Percentiles rank a stretch among this genome's conserved stretches.
Conservation (phyloP, 1,140 invertebrate genomes). For the Procambarus clarkii region DNA sequence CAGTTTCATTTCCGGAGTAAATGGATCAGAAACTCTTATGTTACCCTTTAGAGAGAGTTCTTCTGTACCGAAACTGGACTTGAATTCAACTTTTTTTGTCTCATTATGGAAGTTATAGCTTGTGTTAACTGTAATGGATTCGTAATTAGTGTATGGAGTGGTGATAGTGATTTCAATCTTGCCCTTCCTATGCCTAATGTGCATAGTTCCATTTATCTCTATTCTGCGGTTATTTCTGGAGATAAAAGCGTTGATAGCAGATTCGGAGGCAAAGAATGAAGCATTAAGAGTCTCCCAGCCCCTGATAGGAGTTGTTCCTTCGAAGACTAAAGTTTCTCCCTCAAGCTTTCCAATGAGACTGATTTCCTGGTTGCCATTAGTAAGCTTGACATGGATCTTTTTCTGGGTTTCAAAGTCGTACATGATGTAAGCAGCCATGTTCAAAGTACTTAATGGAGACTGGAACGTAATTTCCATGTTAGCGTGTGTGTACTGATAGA, state of each 20-base stretch:
- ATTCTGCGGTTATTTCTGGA: constrained; percentile 36
- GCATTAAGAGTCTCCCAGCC: constrained; percentile 48
- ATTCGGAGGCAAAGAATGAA: constrained; percentile 35
- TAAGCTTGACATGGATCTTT: constrained; percentile 2
- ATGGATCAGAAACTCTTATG: constrained; percentile 11
- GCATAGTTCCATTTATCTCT: constrained; percentile 36
- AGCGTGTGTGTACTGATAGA: constrained; percentile 1
- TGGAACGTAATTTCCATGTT: constrained; percentile 33
- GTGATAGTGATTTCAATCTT: constrained; percentile 32
- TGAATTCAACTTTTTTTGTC: constrained; percentile 30
- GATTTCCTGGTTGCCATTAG: constrained; percentile 16
- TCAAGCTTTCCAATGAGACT: constrained; percentile 31
- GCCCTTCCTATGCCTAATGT: constrained; percentile 25
- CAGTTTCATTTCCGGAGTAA: constrained; percentile 51
- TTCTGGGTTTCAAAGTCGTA: constrained; percentile 25
- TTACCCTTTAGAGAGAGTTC: constrained; percentile 22
- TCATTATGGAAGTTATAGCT: constrained; percentile 8
- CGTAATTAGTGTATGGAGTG: constrained; percentile 1
- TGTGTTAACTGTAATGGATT: constrained; percentile 22
- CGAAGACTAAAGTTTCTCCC: constrained; percentile 18
- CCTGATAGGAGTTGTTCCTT: constrained; percentile 38
- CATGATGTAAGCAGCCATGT: constrained; percentile 25
- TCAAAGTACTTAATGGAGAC: constrained; percentile 25
- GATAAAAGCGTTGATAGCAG: constrained; percentile 26
- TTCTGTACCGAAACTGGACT: constrained; percentile 14